Evolutionary conservation across 2,797 vertebrate genomes (phyloP).

Genomic region (Pogoniulus pusillus): DNA sequence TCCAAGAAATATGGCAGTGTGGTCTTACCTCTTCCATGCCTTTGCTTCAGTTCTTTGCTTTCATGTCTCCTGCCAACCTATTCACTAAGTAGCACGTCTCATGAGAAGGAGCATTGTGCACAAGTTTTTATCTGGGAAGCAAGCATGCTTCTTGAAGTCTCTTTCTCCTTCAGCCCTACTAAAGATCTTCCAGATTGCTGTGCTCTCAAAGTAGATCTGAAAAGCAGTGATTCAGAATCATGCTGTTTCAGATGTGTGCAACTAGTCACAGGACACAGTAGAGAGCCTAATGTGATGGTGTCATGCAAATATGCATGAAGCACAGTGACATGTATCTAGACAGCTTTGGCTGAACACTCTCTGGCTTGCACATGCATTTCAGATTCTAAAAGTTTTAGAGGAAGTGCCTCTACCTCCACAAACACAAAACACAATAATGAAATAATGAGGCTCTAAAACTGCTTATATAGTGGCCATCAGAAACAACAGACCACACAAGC

Average conservation of each 20-base stretch:
- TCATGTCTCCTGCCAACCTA: not conserved
- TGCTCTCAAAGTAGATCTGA: not conserved
- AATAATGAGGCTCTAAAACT: not conserved
- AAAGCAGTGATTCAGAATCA: not conserved
- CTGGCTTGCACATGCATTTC: not conserved
- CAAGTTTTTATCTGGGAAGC: not conserved
- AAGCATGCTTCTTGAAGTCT: not conserved
- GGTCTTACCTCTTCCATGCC: not conserved
- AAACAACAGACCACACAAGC: not conserved
- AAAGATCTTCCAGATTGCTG: not conserved
- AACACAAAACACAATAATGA: not conserved
- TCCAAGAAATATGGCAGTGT: not conserved
- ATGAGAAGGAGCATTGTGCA: not conserved
- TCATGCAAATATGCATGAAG: not conserved
- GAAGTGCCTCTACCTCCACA: not conserved
- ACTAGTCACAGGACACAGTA: not conserved
- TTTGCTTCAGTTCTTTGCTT: not conserved
- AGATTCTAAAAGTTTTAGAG: not conserved
- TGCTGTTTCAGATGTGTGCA: not conserved
- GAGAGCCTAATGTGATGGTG: not conserved
- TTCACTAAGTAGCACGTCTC: not conserved
- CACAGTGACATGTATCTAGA: rapidly evolving
- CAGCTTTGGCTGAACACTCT: not conserved
- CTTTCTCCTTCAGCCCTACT: not conserved
- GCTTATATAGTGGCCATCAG: not conserved